These are phyloP conservation scores for Campylomormyrus numenius DNA, from an alignment of 2,113 vertebrate species.

Conservation along the genomic window DNA sequence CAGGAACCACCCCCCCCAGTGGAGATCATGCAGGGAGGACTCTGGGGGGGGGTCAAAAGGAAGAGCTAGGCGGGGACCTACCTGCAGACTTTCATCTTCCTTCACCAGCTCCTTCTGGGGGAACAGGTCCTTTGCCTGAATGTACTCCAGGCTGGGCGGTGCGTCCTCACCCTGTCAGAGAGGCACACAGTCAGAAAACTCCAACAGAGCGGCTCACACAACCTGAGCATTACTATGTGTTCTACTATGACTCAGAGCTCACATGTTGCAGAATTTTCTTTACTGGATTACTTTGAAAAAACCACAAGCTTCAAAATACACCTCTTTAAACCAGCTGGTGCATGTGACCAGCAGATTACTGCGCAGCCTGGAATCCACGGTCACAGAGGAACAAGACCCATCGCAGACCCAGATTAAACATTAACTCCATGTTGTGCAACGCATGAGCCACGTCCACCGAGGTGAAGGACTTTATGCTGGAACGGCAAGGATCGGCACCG, in stretches of 20 bases:
- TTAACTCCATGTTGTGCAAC: slow-evolving; percentile 41
- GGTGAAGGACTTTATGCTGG: slow-evolving; percentile 29
- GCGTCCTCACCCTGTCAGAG: slow-evolving; percentile 88
- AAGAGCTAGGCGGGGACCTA: slow-evolving; percentile 36
- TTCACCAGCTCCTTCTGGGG: slow-evolving; percentile 95
- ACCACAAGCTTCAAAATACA: background rate
- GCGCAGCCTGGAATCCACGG: slow-evolving; percentile 26
- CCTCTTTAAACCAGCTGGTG: background rate
- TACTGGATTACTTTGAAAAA: background rate
- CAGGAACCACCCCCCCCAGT: background rate
- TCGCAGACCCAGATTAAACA: slow-evolving; percentile 49
- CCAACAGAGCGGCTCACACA: background rate
- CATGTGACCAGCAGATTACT: background rate
- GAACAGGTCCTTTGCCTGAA: slow-evolving; percentile 98
- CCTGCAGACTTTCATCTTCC: slow-evolving; percentile 94
- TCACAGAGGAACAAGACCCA: slow-evolving; percentile 16
- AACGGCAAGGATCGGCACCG: background rate
- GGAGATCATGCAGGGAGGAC: background rate
- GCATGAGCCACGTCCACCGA: background rate
- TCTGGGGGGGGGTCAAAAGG: too few species aligned
- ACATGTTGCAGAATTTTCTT: background rate
- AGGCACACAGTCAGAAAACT: background rate
- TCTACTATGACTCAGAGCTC: background rate
- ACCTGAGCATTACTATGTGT: too few species aligned
- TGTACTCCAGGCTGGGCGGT: slow-evolving; percentile 98